A percentile compares a stretch with the other conserved stretches of the same genome.
Evolutionary conservation across 2,113 vertebrate genomes (phyloP).

Genomic region (Aplodontia rufa): DNA sequence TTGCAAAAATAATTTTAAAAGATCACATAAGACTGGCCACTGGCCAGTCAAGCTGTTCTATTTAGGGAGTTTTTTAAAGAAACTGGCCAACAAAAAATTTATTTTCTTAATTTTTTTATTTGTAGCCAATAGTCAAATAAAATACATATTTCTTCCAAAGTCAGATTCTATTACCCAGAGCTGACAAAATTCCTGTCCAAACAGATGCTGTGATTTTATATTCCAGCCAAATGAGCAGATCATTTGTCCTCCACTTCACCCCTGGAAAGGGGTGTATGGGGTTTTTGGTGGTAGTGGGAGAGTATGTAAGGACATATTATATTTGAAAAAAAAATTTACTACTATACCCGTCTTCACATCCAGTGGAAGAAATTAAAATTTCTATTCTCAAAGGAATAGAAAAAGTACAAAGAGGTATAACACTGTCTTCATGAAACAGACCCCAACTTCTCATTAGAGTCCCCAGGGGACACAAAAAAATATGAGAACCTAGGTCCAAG

Average conservation of each 20-base stretch:
- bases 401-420: not conserved
- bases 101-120: constrained; percentile 34
- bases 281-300: not conserved
- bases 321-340: not conserved
- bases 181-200: constrained; percentile 24
- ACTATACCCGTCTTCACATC: not conserved
- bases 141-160: constrained; percentile 40
- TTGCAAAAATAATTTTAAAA: constrained; percentile 50
- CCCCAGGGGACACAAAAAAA: not conserved
- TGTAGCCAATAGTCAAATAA: constrained; percentile 47
- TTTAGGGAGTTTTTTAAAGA: constrained; percentile 17
- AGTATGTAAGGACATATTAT: not conserved
- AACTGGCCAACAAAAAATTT: constrained; percentile 21
- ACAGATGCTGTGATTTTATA: constrained; percentile 36
- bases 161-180: constrained; percentile 16
- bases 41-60: constrained; percentile 6
- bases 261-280: accelerated
- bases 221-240: not conserved
- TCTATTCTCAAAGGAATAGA: not conserved
- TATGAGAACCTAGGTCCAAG: accelerated
- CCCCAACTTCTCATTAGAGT: not conserved
- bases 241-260: not conserved
- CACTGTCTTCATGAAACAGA: not conserved
- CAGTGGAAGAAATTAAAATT: not conserved
- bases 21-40: not conserved